Evolutionary conservation across 2,797 vertebrate species (phyloP), one percentile per base, ranked within the genome.

Genomic region (Schizothorax lantsangensis): DNA sequence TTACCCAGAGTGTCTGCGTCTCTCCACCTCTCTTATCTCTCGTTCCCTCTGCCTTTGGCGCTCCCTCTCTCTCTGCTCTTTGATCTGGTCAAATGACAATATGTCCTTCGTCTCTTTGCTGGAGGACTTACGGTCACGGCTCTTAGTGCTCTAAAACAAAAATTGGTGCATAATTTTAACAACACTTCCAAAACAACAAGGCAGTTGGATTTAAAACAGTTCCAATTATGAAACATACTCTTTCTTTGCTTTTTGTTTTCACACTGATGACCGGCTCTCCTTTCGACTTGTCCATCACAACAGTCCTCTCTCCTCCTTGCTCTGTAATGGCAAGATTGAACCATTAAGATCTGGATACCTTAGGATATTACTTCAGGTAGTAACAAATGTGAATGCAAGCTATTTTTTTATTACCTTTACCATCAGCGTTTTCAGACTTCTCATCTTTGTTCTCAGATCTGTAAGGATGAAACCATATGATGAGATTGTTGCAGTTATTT

Each of bases 261-360:
- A 99, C 97, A 0, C 98, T 99, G 89, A 99, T 97, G 83, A 99
- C 98, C 0, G 98, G 98, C 74, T 99, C 98, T 52, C 98, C 98
- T 93, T 99, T 99, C 2, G 97, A 98, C 90, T 97, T 98, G 90
- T 99, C 98, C 98, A 99, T 99, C 0, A 99, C 96, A 0, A 99
- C 98, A 0, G 96, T 99, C 90, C 98, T 97, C 86, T 99, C 98
- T 0, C 95, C 95, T 81, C 93, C 96, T 77, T 93, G 95, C 93
- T 93, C 93, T 11, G 88, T 38, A 59, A 84, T 5, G 26, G 45
- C 84, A 47, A 49, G 10, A 43, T 6, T 52, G 26, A 59, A 78
- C 49, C 26, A 26, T 62, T 17, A 52, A 57, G 40, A 72, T 26
- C 15, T 66, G 15, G 17, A 10, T 30, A 81, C 0, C 9, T 9